phyloP scores from a whole-genome alignment of 2,797 vertebrate genomes.

The Phyllotis vaccarum region DNA sequence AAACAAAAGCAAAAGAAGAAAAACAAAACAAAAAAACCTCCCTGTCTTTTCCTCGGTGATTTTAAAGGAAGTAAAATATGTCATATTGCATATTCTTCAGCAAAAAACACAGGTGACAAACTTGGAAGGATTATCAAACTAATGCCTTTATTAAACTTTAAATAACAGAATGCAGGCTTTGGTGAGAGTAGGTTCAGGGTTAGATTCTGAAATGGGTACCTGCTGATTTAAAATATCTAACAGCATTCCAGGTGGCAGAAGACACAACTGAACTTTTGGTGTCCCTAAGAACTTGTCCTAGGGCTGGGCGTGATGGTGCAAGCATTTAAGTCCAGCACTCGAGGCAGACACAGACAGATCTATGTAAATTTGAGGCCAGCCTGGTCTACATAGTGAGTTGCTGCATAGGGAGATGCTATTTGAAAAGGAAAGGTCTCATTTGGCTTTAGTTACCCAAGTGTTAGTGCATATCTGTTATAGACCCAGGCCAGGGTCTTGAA shows the following conservation, averaged over 20 bases:
- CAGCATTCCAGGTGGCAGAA: neutral
- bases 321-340: too few relatives aligned
- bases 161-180: slow-evolving; percentile 8
- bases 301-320: neutral
- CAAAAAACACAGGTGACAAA: slow-evolving; percentile 44
- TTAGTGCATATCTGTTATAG: neutral
- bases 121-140: neutral
- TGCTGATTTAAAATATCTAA: neutral
- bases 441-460: slow-evolving; percentile 34
- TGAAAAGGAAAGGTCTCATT: neutral
- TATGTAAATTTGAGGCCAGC: neutral
- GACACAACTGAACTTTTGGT: neutral
- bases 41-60: slow-evolving; percentile 36
- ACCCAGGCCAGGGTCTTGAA: neutral
- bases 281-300: neutral
- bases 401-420: neutral
- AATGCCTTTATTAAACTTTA: slow-evolving; percentile 39
- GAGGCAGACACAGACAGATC: neutral
- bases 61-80: slow-evolving; percentile 57
- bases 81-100: slow-evolving; percentile 22
- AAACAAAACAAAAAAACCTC: neutral
- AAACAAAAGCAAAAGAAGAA: neutral
- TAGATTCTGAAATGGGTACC: slow-evolving; percentile 23
- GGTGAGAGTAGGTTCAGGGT: neutral
- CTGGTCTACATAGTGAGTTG: neutral